Conservation (phyloP, 92 coral and sea anemone genomes). For the Phenganax marumi region DNA sequence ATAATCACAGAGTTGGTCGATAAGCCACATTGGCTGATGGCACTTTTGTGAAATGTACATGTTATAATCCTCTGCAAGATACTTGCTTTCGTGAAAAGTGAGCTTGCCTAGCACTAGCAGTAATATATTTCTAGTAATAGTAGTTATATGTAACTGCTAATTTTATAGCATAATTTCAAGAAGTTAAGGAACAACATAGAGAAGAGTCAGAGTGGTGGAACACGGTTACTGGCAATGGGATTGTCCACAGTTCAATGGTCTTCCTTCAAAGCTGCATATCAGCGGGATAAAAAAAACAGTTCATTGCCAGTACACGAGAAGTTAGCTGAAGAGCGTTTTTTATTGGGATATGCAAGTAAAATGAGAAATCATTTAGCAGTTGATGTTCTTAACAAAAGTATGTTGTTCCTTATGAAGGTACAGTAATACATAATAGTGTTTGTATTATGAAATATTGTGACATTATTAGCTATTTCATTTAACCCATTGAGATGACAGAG, state of each 20-base stretch:
- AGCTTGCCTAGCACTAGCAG: too few species aligned
- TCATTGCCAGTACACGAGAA: slow-evolving; percentile 38
- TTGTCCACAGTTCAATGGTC: neutral
- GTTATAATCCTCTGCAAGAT: too few species aligned
- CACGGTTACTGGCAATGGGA: neutral
- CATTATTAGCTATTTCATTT: neutral
- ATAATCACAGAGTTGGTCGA: too few species aligned
- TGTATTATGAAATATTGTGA: neutral
- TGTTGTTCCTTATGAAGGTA: slow-evolving; percentile 37
- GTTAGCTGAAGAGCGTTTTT: slow-evolving; percentile 47
- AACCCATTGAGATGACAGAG: neutral
- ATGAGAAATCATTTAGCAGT: slow-evolving; percentile 56
- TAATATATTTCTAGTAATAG: neutral
- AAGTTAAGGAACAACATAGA: neutral
- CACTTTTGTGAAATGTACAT: too few species aligned
- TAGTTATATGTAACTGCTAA: neutral
- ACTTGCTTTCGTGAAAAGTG: too few species aligned
- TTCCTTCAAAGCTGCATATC: slow-evolving; percentile 6
- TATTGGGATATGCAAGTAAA: slow-evolving; percentile 45
- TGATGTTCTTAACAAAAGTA: slow-evolving; percentile 46
- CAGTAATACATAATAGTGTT: neutral
- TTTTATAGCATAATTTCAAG: slow-evolving; percentile 32
- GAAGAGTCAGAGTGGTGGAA: neutral
- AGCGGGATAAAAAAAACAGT: slow-evolving; percentile 1
- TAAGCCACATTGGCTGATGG: too few species aligned